Base-by-base conservation (phyloP, 2,113 vertebrate species). In the Ia io region DNA sequence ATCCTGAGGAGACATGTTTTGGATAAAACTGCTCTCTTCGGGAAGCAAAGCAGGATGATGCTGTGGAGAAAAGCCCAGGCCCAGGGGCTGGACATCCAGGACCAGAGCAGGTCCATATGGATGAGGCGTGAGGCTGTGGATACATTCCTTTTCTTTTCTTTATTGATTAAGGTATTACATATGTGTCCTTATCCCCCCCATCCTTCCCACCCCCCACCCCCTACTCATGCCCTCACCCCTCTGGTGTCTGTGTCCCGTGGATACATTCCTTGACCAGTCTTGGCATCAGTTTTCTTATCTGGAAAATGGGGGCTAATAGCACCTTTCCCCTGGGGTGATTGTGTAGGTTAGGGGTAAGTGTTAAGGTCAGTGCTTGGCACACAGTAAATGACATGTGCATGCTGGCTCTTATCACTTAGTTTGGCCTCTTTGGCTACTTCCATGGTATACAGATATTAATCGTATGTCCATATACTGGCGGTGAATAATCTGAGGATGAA, bases 271-370 rank as follows among this genome's bases (percentile, higher is more conserved):
- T 44, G 44, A 16, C 32, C n/a, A 2, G 28, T 61, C 30, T 65
- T 14, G 20, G 51, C 25, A 6, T 44, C 11, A 0, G 3, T 44
- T 42, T 79, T 53, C 70, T 78, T 47, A 14, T 17, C 76, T 83
- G 30, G 32, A 49, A 53, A 77, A 71, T 3, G 25, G 53, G 28
- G 49, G 32, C 10, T 20, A n/a, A 9, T 22, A 44, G 61, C 9
- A 42, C 30, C 23, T 74, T 59, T 17, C 28, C 12, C 47, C 44
- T 40, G 28, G 7, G 37, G 13, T 11, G 32, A 0, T 18, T 28
- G 1, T 2, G 0, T 2, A 0, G 25, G 16, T 76, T 20, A 18
- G 7, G 42, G 0, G 1, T n/a, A 42, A 32, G 56, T 4, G 18
- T 67, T 3, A 0, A 42, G 61, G 53, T 28, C 56, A n/a, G 3